A percentile compares a stretch with the other conserved stretches of the same genome.
Conservation (phyloP, 2,888 invertebrate genomes). For the Gibbula magus region DNA sequence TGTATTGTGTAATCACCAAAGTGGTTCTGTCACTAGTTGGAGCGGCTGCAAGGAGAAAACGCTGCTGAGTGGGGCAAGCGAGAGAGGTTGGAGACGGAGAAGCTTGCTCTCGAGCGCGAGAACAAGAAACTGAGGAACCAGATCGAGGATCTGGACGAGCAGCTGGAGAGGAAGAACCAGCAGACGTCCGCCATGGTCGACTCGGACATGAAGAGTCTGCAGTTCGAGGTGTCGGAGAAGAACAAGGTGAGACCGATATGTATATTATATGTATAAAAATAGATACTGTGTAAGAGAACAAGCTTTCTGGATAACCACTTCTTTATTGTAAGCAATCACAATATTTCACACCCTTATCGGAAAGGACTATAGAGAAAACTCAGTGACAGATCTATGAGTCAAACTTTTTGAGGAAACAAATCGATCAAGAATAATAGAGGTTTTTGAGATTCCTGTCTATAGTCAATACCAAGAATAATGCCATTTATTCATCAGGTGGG, state of each 20-base stretch:
- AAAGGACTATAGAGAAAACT: too few relatives aligned
- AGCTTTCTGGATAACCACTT: too few relatives aligned
- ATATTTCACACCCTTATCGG: too few relatives aligned
- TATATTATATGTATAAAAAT: too few relatives aligned
- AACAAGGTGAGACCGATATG: conserved; percentile 66
- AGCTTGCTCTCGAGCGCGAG: conserved; percentile 89
- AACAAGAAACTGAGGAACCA: conserved; percentile 87
- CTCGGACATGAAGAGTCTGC: conserved; percentile 72
- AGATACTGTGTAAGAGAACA: too few relatives aligned
- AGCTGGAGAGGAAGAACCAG: conserved; percentile 78
- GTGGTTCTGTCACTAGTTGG: conserved; percentile 79
- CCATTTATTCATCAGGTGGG: too few relatives aligned
- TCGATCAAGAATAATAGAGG: too few relatives aligned
- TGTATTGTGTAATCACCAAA: not conserved
- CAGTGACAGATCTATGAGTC: too few relatives aligned
- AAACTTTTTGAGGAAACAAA: too few relatives aligned
- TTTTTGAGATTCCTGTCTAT: too few relatives aligned
- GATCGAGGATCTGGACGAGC: conserved; percentile 83
- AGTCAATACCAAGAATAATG: too few relatives aligned
- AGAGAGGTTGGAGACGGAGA: conserved; percentile 92
- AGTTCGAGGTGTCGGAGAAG: conserved; percentile 73
- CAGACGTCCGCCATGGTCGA: conserved; percentile 67
- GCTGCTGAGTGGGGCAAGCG: conserved; percentile 95
- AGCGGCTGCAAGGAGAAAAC: conserved; percentile 92
- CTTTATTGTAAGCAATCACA: too few relatives aligned